These are phyloP conservation scores for Steinernema feltiae DNA, from an alignment of 1,140 invertebrate species.

Conservation along the genomic window DNA sequence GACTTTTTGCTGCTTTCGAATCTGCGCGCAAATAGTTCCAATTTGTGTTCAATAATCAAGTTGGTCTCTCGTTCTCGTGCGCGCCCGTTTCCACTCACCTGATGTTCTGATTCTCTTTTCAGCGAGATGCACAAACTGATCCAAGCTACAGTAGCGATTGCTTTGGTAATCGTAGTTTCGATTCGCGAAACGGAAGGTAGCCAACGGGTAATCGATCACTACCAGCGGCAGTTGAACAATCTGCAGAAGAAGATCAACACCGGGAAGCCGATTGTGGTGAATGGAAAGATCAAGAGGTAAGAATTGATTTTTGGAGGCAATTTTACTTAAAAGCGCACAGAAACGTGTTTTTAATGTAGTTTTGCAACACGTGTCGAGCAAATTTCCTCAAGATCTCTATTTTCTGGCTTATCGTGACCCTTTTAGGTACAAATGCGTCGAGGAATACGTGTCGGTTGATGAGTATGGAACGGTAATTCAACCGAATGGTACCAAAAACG, in stretches of 20 bases:
- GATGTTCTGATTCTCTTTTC: neutral
- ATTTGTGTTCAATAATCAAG: too few relatives aligned
- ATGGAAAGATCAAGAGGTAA: constrained; percentile 22
- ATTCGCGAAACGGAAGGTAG: neutral
- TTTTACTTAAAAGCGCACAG: too few relatives aligned
- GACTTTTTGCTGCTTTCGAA: too few relatives aligned
- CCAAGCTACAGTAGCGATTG: neutral
- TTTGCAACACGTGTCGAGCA: too few relatives aligned
- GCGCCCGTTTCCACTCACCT: too few relatives aligned
- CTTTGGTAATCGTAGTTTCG: constrained; percentile 6
- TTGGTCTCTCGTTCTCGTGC: too few relatives aligned
- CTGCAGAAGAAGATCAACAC: constrained; percentile 17
- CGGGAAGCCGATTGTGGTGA: constrained; percentile 17
- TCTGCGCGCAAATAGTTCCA: too few relatives aligned
- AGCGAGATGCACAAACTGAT: constrained; percentile 8
- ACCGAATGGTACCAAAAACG: neutral
- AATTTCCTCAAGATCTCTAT: too few relatives aligned
- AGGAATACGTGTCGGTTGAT: constrained; percentile 25
- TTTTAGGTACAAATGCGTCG: constrained; percentile 23
- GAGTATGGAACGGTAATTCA: constrained; percentile 18
- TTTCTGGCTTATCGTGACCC: too few relatives aligned
- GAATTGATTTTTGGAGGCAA: neutral
- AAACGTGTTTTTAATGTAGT: too few relatives aligned
- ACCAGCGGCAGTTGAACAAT: constrained; percentile 15
- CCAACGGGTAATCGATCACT: constrained; percentile 15